phyloP scores from a whole-genome alignment of 2,797 vertebrate genomes.

The Amniataba percoides region DNA sequence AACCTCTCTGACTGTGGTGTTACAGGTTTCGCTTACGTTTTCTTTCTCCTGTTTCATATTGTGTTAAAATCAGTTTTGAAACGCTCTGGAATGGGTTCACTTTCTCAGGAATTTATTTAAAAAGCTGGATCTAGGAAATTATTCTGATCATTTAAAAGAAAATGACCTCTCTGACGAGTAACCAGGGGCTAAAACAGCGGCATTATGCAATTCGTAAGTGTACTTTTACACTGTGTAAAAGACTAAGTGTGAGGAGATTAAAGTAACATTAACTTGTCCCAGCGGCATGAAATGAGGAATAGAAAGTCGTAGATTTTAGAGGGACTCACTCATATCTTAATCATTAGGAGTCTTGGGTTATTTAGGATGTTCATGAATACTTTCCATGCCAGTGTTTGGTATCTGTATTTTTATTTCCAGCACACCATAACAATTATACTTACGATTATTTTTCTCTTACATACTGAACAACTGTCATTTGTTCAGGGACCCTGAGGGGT shows the following conservation, averaged over 20 bases:
- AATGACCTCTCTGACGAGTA: not conserved
- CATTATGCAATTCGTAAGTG: not conserved
- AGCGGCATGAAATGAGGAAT: not conserved
- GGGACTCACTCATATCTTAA: not conserved
- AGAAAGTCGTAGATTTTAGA: not conserved
- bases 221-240: not conserved
- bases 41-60: conserved; percentile 4
- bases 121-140: not conserved
- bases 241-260: not conserved
- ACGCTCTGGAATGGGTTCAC: not conserved
- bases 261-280: no score
- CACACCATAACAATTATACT: no score
- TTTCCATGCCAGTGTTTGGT: no score
- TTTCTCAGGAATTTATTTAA: not conserved
- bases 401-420: no score
- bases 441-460: no score
- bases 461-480: no score
- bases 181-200: not conserved
- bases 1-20: not conserved
- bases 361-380: no score
- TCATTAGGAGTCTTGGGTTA: no score
- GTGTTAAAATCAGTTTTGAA: not conserved
- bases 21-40: not conserved
- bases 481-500: no score
- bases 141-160: not conserved